These are phyloP conservation scores for Tinamus major DNA, from an alignment of 2,797 vertebrate species.

Conservation along the genomic window DNA sequence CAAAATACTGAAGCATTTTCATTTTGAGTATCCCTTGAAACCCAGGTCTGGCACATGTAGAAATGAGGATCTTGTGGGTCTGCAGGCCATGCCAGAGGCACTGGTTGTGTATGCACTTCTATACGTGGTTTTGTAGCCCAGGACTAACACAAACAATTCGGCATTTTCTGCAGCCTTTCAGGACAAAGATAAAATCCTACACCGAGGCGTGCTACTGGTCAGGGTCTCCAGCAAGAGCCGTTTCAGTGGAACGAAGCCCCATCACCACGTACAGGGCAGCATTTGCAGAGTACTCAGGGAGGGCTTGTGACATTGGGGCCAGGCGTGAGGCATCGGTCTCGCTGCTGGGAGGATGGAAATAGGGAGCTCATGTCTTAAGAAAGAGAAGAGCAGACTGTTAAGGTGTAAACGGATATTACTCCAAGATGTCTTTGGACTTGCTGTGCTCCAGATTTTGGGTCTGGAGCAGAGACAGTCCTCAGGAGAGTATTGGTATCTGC, in stretches of 20 bases:
- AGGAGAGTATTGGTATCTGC: conserved; percentile 59
- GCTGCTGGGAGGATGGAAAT: neutral
- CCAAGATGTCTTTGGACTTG: conserved; percentile 29
- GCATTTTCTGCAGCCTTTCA: neutral
- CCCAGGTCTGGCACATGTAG: neutral
- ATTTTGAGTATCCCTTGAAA: neutral
- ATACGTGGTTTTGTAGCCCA: neutral
- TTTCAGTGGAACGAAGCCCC: neutral
- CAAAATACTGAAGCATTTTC: neutral
- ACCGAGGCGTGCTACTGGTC: neutral
- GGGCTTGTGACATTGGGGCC: neutral
- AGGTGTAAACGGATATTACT: conserved; percentile 52
- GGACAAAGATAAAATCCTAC: neutral
- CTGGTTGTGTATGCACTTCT: neutral
- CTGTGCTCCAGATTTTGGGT: conserved; percentile 50
- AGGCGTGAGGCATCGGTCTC: neutral
- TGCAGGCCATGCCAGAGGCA: neutral
- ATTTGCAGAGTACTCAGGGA: neutral
- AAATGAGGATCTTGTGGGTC: neutral
- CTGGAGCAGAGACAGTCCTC: conserved; percentile 37
- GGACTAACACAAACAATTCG: neutral
- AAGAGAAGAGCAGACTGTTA: conserved; percentile 22
- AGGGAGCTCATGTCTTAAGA: neutral
- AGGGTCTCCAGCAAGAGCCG: neutral
- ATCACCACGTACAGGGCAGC: neutral